Evolutionary conservation across 1,140 invertebrate species (phyloP).

Genomic region (Chrysoperla carnea): DNA sequence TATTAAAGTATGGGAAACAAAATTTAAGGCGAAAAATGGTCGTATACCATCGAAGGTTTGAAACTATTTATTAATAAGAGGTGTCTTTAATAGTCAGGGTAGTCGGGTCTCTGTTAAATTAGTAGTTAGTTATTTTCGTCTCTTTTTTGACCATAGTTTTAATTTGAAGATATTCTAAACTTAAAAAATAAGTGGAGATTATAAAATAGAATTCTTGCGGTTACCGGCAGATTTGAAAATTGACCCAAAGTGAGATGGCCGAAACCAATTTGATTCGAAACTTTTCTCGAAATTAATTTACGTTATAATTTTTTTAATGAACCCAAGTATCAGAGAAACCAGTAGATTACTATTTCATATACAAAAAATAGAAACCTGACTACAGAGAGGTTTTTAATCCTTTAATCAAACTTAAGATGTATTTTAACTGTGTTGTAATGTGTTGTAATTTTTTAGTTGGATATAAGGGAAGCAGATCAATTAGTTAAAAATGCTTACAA

Average conservation of each 20-base stretch:
- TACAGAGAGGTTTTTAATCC: conserved; percentile 5
- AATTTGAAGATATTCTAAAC: no score
- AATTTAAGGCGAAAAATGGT: conserved; percentile 47
- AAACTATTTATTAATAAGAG: conserved; percentile 3
- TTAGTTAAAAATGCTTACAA: conserved; percentile 60
- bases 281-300: no score
- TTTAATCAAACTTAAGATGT: conserved; percentile 4
- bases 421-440: conserved; percentile 5
- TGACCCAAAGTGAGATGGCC: no score
- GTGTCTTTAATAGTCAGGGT: conserved; percentile 1
- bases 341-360: neutral
- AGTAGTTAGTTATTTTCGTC: no score
- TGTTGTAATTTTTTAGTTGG: conserved; percentile 37
- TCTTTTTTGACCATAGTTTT: no score
- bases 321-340: no score
- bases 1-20: conserved; percentile 62
- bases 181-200: no score
- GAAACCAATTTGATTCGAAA: no score
- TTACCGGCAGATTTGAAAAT: no score
- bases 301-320: no score
- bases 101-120: no score
- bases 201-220: no score
- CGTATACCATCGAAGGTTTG: conserved; percentile 52
- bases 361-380: conserved; percentile 3
- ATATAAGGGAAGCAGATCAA: conserved; percentile 52